Conservation (phyloP, 1,140 invertebrate genomes). For the Heliconius hermathena region DNA sequence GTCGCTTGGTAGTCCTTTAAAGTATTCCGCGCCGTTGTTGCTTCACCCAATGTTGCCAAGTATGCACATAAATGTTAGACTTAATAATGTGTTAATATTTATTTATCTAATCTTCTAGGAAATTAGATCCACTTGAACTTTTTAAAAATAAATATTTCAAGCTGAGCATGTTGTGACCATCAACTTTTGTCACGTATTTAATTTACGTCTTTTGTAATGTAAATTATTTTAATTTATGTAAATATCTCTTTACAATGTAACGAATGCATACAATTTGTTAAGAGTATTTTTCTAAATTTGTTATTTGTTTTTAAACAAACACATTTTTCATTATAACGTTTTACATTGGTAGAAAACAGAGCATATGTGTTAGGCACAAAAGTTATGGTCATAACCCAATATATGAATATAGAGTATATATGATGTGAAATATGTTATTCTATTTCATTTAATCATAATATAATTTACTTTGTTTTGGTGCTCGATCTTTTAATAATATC, state of each 20-base stretch:
- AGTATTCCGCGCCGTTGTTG: slow-evolving; percentile 23
- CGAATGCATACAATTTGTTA: too few relatives aligned
- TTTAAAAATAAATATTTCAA: not conserved
- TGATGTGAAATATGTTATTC: not conserved
- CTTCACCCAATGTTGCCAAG: slow-evolving; percentile 8
- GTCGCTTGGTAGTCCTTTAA: slow-evolving; percentile 27
- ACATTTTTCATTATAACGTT: not conserved
- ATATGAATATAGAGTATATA: not conserved
- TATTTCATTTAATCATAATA: not conserved
- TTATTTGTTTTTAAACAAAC: not conserved
- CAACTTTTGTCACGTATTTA: slow-evolving; percentile 18
- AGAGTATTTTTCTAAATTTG: too few relatives aligned
- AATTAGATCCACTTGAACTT: not conserved
- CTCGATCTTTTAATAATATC: not conserved
- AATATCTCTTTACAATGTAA: too few relatives aligned
- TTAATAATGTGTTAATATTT: not conserved
- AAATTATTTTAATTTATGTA: not conserved
- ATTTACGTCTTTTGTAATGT: slow-evolving; percentile 11
- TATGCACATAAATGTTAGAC: not conserved
- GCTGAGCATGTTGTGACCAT: not conserved
- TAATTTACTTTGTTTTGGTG: not conserved
- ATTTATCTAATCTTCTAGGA: not conserved
- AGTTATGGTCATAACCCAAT: slow-evolving; percentile 31
- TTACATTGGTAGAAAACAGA: slow-evolving; percentile 20
- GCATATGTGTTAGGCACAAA: slow-evolving; percentile 62